Evolutionary conservation across 2,888 invertebrate species (phyloP), one percentile per base, ranked within the genome.

Genomic region (Micoletzkya japonica): DNA sequence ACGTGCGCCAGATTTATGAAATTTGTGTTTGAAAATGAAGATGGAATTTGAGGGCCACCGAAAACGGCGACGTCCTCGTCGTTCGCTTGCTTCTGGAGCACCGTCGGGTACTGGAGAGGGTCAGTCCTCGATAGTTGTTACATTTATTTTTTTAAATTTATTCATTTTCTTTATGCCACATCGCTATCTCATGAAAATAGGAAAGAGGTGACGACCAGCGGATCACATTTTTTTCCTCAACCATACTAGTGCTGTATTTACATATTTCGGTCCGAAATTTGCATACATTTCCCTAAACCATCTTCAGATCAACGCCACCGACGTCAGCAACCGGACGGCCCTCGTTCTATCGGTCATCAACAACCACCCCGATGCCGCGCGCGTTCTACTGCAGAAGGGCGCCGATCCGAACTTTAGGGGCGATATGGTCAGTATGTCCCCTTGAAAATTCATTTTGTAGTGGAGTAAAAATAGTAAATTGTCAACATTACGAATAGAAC

Each of bases 361-460:
- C n/a, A 17, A 20, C 0, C 32, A 1, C 44, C 24, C 36, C 26
- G 36, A 59, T 24, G 37, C 30, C 28, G 39, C 36, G 20, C 60
- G 28, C 4, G 26, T 28, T 39, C 60, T 60, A 26, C 60, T 60
- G 2, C 6, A 20, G 1, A 28, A 26, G 10, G 60, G 60, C 37
- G 60, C 60, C 26, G 60, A 60, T 60, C 60, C 60, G 17, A 60
- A 60, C 24, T 60, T 39, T 39, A n/a, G 7, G 4, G 60, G 60
- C 37, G 60, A 60, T 24, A 34, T 28, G 39, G 60, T 60, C 1
- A 26, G 44, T 30, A 20, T 14, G 44, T 44, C 10, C 20, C 10
- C 20, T 44, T 44, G 10, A 44, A 44, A 44, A 20, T 44, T 44
- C 14, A 14, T 44, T 44, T 44, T 44, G 20, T 44, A 20, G 20